A percentile compares a stretch with the other conserved stretches of the same genome.
These are phyloP conservation scores for Bagarius yarrelli DNA, from an alignment of 2,113 vertebrate genomes.

Conservation along the genomic window DNA sequence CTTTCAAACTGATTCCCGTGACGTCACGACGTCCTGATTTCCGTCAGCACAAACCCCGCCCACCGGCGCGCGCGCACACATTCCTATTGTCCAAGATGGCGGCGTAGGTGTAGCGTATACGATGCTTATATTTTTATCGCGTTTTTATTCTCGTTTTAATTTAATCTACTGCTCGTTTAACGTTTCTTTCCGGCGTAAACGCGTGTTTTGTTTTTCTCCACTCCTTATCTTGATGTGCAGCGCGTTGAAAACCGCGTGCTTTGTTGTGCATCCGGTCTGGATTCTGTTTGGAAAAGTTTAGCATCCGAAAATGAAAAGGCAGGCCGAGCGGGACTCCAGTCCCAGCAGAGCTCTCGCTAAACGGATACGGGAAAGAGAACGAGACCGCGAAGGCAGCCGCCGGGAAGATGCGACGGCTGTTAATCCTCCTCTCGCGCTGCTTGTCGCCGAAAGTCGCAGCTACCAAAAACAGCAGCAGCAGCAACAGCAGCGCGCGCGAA, in stretches of 20 bases:
- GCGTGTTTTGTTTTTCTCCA: neutral
- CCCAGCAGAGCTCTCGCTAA: slow-evolving; percentile 77
- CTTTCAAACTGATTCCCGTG: neutral
- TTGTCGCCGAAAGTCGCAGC: slow-evolving; percentile 68
- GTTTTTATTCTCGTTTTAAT: slow-evolving; percentile 46
- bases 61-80: slow-evolving; percentile 64
- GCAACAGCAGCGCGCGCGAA: slow-evolving; percentile 49
- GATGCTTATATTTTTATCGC: slow-evolving; percentile 71
- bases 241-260: slow-evolving; percentile 19
- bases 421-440: slow-evolving; percentile 65
- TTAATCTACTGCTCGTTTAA: neutral
- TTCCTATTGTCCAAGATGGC: slow-evolving; percentile 99
- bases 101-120: slow-evolving; percentile 68
- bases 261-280: slow-evolving; percentile 4
- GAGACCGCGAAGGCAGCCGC: slow-evolving; percentile 75
- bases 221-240: slow-evolving; percentile 31
- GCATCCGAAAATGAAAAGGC: slow-evolving; percentile 82
- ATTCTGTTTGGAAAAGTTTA: slow-evolving; percentile 62
- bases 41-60: slow-evolving; percentile 58
- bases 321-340: slow-evolving; percentile 85
- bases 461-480: slow-evolving; percentile 70
- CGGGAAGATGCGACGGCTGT: slow-evolving; percentile 60
- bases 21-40: slow-evolving; percentile 46
- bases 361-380: slow-evolving; percentile 70
- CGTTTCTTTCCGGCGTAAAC: neutral